Conservation (phyloP, 2,113 vertebrate species). For the Mellivora capensis region DNA sequence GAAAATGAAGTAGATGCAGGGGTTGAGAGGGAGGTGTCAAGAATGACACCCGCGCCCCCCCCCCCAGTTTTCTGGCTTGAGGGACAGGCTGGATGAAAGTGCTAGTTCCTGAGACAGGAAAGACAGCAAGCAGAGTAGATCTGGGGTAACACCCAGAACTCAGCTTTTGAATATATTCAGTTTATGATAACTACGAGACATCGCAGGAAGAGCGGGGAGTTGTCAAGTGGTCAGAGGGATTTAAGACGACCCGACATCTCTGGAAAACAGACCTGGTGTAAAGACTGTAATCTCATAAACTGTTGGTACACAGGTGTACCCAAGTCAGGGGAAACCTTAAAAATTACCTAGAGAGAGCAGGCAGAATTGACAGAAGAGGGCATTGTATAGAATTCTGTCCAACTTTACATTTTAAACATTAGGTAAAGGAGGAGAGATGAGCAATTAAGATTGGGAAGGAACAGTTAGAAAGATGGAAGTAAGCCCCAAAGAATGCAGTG, state of each 20-base stretch:
- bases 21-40: background rate
- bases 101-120: background rate
- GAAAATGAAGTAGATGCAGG: background rate
- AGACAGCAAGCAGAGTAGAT: background rate
- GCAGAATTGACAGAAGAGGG: background rate
- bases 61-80: background rate
- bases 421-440: conserved; percentile 11
- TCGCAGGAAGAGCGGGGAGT: background rate
- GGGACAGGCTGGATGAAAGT: background rate
- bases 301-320: background rate
- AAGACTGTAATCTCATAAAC: background rate
- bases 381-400: background rate
- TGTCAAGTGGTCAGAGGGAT: background rate
- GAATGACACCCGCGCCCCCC: background rate
- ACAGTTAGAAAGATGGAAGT: conserved; percentile 32
- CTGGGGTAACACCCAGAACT: background rate
- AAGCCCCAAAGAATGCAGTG: background rate
- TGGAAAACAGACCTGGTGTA: background rate
- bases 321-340: background rate
- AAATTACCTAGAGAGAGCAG: background rate
- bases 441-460: conserved; percentile 33
- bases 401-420: background rate
- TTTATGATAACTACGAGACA: background rate
- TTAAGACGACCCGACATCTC: background rate
- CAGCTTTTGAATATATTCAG: background rate